phyloP scores from a whole-genome alignment of 2,113 vertebrate species.

The Sciurus niger region DNA sequence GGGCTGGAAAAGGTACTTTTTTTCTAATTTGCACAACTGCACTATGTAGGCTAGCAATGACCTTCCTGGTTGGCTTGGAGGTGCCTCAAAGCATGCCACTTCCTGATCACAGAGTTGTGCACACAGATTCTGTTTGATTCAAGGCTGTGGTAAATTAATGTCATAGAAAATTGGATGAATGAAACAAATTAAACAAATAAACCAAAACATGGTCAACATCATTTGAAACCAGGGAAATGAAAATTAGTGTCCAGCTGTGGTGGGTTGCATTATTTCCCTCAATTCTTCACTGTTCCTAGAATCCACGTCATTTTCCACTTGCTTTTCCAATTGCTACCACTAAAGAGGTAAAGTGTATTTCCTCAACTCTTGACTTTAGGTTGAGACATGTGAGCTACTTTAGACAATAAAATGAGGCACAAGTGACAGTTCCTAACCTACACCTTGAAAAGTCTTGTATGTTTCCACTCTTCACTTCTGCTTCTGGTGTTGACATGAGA shows the following conservation, averaged over 20 bases:
- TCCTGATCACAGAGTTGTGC: neutral
- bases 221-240: neutral
- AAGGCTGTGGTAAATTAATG: neutral
- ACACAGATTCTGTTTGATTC: neutral
- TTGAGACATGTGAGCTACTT: neutral
- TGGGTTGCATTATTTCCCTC: neutral
- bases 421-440: neutral
- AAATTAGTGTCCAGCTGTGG: neutral
- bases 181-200: neutral
- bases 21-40: neutral
- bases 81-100: neutral
- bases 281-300: slow-evolving; percentile 30
- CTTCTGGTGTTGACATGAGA: neutral
- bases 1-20: neutral
- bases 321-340: neutral
- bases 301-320: neutral
- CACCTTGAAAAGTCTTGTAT: neutral
- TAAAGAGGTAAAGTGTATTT: neutral
- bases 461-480: neutral
- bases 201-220: neutral
- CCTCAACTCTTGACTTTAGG: neutral
- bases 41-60: neutral
- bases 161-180: neutral
- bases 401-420: neutral
- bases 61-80: neutral